Conservation (phyloP, 2,113 vertebrate species). For the Eidolon helvum region DNA sequence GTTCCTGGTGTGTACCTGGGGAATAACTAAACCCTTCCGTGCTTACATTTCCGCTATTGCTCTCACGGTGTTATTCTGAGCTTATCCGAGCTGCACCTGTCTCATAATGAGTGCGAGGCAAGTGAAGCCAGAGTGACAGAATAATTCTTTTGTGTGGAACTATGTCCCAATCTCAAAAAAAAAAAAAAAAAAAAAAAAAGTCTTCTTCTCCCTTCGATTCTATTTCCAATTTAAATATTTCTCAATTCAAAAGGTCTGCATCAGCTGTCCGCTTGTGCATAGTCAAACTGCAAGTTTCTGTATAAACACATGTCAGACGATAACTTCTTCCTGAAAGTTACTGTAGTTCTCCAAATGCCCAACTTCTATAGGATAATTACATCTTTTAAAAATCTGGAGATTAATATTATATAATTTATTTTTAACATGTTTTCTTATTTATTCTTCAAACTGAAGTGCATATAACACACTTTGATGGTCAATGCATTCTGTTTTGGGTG, state of each 20-base stretch:
- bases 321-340: neutral
- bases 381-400: neutral
- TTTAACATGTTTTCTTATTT: neutral
- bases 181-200: too few relatives aligned
- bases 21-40: neutral
- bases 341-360: neutral
- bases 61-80: rapidly evolving
- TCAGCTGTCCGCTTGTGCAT: neutral
- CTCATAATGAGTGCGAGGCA: rapidly evolving
- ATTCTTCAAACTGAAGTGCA: neutral
- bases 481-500: neutral
- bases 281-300: neutral
- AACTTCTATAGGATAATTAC: neutral
- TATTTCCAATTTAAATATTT: neutral
- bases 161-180: neutral
- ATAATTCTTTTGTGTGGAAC: neutral
- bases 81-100: rapidly evolving
- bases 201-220: neutral
- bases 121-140: neutral
- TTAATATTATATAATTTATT: neutral
- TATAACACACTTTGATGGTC: neutral
- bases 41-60: neutral
- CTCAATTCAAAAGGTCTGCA: neutral
- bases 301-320: neutral
- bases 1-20: neutral